Percentiles rank a stretch among this genome's conserved stretches.
These are phyloP conservation scores for Drosophila trichaetosa DNA, from an alignment of 2,888 invertebrate genomes.

Conservation along the genomic window DNA sequence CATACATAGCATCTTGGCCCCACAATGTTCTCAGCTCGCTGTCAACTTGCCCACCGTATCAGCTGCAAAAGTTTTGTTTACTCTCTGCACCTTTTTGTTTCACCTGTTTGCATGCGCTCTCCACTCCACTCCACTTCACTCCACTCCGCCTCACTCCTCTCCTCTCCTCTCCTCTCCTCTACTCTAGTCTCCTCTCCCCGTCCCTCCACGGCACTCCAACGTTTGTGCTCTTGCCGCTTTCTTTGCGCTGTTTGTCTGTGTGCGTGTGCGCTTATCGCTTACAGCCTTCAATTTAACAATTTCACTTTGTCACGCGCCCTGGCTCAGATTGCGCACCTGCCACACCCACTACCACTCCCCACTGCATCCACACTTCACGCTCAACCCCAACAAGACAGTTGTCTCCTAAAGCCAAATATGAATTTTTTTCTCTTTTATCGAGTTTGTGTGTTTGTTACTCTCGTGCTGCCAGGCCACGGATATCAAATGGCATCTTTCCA, in stretches of 20 bases:
- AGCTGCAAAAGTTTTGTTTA: conserved; percentile 50
- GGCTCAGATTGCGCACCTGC: conserved; percentile 10
- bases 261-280: conserved; percentile 62
- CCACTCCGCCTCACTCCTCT: conserved; percentile 17
- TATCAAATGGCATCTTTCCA: conserved; percentile 13
- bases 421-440: conserved; percentile 51
- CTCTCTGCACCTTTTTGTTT: conserved; percentile 46
- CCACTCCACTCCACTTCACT: conserved; percentile 35
- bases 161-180: too few species aligned
- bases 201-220: not conserved
- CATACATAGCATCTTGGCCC: conserved; percentile 23
- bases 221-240: conserved; percentile 23
- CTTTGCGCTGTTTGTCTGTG: conserved; percentile 31
- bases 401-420: conserved; percentile 32
- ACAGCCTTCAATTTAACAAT: conserved; percentile 67
- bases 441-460: conserved; percentile 35
- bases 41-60: conserved; percentile 51
- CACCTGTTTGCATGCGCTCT: conserved; percentile 11
- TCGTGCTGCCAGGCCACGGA: conserved; percentile 1
- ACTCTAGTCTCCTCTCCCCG: not conserved
- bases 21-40: conserved; percentile 41
- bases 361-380: not conserved
- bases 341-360: not conserved
- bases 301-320: conserved; percentile 65
- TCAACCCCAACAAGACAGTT: conserved; percentile 1